Percentiles rank a stretch among this genome's conserved stretches.
phyloP scores from a whole-genome alignment of 2,113 vertebrate genomes.

The Sclerurus mexicanus region DNA sequence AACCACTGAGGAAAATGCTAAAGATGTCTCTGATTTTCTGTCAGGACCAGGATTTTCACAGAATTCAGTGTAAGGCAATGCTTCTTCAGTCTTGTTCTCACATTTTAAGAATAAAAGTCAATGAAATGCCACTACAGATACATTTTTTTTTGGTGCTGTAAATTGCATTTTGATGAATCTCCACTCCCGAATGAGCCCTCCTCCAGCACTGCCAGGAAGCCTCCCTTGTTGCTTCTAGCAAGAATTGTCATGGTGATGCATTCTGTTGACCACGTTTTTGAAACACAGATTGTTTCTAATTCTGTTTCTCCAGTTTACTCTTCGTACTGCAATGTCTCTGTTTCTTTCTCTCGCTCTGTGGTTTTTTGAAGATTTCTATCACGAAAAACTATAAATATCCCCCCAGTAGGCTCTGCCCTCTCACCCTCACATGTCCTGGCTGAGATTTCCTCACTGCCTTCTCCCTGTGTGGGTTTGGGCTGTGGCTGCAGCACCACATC shows the following conservation, averaged over 20 bases:
- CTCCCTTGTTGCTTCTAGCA: slow-evolving; percentile 57
- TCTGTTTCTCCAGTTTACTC: slow-evolving; percentile 23
- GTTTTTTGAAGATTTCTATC: neutral
- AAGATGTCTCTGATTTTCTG: slow-evolving; percentile 3
- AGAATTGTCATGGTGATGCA: slow-evolving; percentile 57
- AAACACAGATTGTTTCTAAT: slow-evolving; percentile 59
- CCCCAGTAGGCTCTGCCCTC: neutral
- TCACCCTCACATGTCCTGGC: neutral
- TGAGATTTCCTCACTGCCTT: neutral
- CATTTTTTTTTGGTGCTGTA: neutral
- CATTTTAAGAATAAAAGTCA: slow-evolving; percentile 44
- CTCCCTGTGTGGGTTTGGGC: neutral
- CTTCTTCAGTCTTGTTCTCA: neutral
- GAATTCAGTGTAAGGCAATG: neutral
- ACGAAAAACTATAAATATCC: neutral
- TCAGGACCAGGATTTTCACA: neutral
- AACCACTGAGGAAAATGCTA: neutral
- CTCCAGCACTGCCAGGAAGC: neutral
- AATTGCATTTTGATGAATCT: neutral
- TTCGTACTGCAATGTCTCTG: neutral
- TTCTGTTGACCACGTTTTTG: slow-evolving; percentile 51
- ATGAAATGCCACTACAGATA: slow-evolving; percentile 9
- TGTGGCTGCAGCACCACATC: neutral
- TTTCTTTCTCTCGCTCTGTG: neutral
- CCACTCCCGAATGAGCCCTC: neutral